These are phyloP conservation scores for Orthonyx spaldingii DNA, from an alignment of 2,113 vertebrate genomes.

Conservation along the genomic window DNA sequence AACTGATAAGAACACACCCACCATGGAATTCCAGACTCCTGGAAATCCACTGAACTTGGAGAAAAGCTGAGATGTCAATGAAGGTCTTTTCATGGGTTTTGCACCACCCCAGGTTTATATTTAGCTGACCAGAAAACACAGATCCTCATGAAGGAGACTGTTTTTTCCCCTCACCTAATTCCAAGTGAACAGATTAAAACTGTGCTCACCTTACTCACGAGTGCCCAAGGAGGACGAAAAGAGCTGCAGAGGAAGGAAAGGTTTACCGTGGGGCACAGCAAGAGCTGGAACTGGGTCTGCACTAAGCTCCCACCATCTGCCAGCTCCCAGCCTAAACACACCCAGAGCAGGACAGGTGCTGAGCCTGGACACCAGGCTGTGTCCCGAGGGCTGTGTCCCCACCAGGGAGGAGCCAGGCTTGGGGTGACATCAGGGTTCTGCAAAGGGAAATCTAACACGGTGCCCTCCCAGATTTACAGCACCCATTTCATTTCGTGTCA, in stretches of 20 bases:
- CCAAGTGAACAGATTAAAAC: not conserved
- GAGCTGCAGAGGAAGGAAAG: not conserved
- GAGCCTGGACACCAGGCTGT: not conserved
- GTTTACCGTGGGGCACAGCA: not conserved
- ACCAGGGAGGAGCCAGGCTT: rapidly evolving
- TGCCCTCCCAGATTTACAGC: not conserved
- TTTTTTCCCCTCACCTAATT: not conserved
- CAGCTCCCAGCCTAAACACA: not conserved
- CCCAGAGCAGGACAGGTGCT: not conserved
- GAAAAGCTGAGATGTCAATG: not conserved
- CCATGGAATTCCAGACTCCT: not conserved
- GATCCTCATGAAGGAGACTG: not conserved
- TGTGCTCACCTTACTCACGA: not conserved
- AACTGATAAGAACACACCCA: rapidly evolving
- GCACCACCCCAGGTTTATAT: not conserved
- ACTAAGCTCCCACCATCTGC: not conserved
- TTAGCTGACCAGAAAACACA: not conserved
- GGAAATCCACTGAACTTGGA: not conserved
- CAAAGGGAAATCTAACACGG: not conserved
- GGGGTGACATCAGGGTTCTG: rapidly evolving
- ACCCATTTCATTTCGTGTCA: not conserved
- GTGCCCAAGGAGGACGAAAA: rapidly evolving
- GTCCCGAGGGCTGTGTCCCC: not conserved
- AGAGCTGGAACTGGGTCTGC: not conserved
- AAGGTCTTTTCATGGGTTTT: not conserved